Percentiles rank a stretch among this genome's conserved stretches.
phyloP scores from a whole-genome alignment of 2,888 invertebrate species.

The Megalurothrips usitatus region DNA sequence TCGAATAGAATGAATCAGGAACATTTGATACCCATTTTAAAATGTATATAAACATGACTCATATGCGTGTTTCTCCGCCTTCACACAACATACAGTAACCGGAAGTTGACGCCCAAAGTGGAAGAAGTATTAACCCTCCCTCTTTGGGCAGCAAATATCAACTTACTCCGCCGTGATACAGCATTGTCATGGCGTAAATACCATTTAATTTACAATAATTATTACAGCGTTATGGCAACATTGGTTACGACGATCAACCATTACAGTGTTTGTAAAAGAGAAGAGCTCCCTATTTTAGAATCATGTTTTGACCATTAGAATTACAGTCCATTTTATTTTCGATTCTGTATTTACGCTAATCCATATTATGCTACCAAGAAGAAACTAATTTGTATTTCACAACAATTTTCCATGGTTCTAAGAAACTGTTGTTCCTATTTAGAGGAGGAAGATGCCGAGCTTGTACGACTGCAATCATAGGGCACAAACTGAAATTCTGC shows the following conservation, averaged over 20 bases:
- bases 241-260: neutral
- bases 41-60: too few species aligned
- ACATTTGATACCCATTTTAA: too few species aligned
- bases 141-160: constrained; percentile 18
- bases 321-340: too few species aligned
- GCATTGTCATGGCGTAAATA: neutral
- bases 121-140: neutral
- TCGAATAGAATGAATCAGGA: too few species aligned
- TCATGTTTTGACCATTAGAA: neutral
- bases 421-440: neutral
- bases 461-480: neutral
- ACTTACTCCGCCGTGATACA: neutral
- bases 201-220: neutral
- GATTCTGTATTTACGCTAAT: too few species aligned
- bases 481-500: neutral
- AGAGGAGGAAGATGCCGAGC: neutral
- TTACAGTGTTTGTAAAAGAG: neutral
- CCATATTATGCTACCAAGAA: too few species aligned
- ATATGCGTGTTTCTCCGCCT: too few species aligned
- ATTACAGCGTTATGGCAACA: neutral
- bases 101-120: neutral
- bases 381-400: too few species aligned
- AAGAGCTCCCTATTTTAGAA: neutral
- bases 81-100: too few species aligned
- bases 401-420: too few species aligned